Conservation (phyloP, 1,140 invertebrate genomes). For the Meteorus sp. region DNA sequence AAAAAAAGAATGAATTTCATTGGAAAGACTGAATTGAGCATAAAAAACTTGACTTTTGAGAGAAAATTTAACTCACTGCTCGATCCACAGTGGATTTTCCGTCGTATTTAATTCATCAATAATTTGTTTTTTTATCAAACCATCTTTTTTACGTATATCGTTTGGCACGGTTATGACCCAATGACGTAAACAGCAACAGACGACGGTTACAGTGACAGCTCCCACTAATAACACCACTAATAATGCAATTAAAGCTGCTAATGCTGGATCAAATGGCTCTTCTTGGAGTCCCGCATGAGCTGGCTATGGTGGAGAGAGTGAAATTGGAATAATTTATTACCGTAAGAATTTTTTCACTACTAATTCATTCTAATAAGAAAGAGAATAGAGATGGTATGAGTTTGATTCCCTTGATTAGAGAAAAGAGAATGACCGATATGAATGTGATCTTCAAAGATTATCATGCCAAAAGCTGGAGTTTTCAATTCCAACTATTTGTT, state of each 20-base stretch:
- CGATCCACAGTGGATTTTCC: conserved; percentile 91
- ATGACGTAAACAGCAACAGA: conserved; percentile 86
- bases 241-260: conserved; percentile 83
- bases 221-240: conserved; percentile 85
- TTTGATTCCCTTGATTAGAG: no score
- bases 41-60: conserved; percentile 5
- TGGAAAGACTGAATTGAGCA: background rate
- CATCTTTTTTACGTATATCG: conserved; percentile 73
- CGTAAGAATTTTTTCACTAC: no score
- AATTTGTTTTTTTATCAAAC: conserved; percentile 79
- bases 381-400: no score
- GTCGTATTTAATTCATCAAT: conserved; percentile 84
- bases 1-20: background rate
- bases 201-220: conserved; percentile 81
- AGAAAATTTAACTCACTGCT: conserved; percentile 72
- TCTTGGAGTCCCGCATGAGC: conserved; percentile 60
- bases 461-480: no score
- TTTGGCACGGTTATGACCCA: conserved; percentile 73
- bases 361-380: no score
- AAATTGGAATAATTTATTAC: no score
- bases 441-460: no score
- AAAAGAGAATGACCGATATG: no score
- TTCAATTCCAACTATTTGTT: background rate
- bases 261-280: conserved; percentile 81
- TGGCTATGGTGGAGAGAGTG: conserved; percentile 47